Evolutionary conservation across 2,113 vertebrate genomes (phyloP), one percentile per base, ranked within the genome.

Genomic region (Coreoperca whiteheadi): DNA sequence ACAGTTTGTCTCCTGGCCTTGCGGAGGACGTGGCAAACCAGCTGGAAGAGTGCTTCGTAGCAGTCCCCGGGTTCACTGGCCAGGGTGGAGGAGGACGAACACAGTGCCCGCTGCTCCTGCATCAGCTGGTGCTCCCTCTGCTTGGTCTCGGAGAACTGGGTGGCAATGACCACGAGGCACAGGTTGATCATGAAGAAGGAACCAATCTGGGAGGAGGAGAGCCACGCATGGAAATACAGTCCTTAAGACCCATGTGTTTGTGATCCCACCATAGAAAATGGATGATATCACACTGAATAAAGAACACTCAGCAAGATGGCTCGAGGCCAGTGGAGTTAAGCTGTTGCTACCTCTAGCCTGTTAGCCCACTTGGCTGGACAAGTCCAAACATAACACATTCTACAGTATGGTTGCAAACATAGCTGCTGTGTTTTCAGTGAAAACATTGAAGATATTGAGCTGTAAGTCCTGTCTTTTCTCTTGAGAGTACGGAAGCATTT

Each of bases 81-180:
- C 0, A 99, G 94, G 0, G 98, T 99, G 93, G 98, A 99, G 89
- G 97, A 98, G 30, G 98, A 99, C 25, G 96, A 95, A 89, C 97
- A 97, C 1, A 88, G 95, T 0, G 96, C 97, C 3, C 98, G 90
- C 92, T 99, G 98, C 94, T 99, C 97, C 95, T 99, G 97, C 98
- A 99, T 99, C 94, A 99, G 95, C 93, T 98, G 97, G 91, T 99
- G 97, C 92, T 99, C 98, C 56, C 98, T 93, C 93, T 99, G 97
- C 94, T 99, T 99, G 51, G 98, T 99, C 95, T 99, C 98, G 0
- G 97, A 99, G 95, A 99, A 99, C 94, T 99, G 98, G 0, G 98
- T 99, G 81, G 98, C 98, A 18, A 99, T 99, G 90, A 99, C 98
- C 87, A 99, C 98, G 84, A 99, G 96, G 96, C 98, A 99, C 91